phyloP scores from a whole-genome alignment of 1,140 invertebrate genomes.

The Meloidogyne floridensis region DNA sequence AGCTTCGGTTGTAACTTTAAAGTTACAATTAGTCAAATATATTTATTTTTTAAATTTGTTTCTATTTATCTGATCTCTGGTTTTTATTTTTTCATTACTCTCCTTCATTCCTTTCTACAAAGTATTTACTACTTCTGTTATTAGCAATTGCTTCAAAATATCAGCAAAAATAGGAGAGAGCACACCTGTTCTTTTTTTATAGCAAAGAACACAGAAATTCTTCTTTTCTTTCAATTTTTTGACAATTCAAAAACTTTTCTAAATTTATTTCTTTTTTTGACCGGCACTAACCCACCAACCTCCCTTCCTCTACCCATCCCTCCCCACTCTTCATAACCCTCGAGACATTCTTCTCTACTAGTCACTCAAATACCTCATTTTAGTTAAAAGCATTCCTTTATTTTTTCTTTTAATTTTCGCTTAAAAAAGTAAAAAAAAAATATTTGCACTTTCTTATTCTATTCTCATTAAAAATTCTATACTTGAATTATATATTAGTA shows the following conservation, averaged over 20 bases:
- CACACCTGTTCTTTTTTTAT: neutral
- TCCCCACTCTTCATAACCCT: too few relatives aligned
- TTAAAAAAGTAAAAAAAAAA: neutral
- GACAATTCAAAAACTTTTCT: neutral
- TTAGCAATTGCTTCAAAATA: neutral
- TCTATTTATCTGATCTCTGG: too few relatives aligned
- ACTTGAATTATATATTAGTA: neutral
- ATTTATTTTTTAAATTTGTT: too few relatives aligned
- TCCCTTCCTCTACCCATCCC: neutral
- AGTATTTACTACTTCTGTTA: neutral
- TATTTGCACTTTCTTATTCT: neutral
- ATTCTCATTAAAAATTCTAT: neutral
- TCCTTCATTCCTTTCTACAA: neutral
- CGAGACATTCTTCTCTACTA: neutral
- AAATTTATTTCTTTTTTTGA: neutral
- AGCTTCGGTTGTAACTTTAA: too few relatives aligned
- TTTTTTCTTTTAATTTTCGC: neutral
- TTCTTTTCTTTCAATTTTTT: neutral
- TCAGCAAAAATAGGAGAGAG: too few relatives aligned
- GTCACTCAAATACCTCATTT: neutral
- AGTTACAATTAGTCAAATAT: too few relatives aligned
- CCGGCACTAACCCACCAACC: neutral
- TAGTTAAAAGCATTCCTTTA: conserved; percentile 4
- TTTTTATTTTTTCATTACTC: neutral
- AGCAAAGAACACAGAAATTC: neutral